Conservation (phyloP, 2,797 vertebrate species). For the Sarcoramphus papa region DNA sequence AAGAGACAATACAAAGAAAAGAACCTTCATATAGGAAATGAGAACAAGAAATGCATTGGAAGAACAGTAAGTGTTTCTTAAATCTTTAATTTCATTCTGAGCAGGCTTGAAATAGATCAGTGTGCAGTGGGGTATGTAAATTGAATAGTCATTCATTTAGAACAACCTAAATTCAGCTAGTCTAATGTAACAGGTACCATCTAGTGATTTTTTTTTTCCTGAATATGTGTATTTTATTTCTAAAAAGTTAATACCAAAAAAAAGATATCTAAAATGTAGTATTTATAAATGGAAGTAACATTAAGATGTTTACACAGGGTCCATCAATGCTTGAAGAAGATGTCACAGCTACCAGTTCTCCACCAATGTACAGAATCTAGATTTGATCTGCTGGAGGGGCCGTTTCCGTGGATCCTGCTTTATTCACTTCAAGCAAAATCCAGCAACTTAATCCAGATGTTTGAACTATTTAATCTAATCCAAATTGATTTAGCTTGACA, state of each 20-base stretch:
- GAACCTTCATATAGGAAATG: neutral
- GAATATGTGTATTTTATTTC: neutral
- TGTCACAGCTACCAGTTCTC: neutral
- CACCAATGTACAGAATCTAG: neutral
- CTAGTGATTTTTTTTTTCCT: neutral
- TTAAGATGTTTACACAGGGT: neutral
- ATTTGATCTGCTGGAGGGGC: neutral
- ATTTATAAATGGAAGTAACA: neutral
- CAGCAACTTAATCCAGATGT: neutral
- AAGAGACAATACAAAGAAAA: neutral
- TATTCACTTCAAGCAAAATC: neutral
- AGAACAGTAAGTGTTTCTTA: neutral
- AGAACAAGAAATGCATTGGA: neutral
- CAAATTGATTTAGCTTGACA: neutral
- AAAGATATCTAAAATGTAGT: neutral
- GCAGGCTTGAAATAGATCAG: neutral
- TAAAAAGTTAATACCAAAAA: neutral
- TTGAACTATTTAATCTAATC: neutral
- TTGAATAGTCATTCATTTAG: neutral
- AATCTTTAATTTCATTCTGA: neutral
- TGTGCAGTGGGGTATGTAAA: neutral
- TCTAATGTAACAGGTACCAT: neutral
- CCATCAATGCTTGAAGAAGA: neutral
- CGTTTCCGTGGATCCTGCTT: neutral
- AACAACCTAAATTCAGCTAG: neutral